Evolutionary conservation across 2,113 vertebrate species (phyloP), one percentile per base, ranked within the genome.

Genomic region (Catharus fuscescens): DNA sequence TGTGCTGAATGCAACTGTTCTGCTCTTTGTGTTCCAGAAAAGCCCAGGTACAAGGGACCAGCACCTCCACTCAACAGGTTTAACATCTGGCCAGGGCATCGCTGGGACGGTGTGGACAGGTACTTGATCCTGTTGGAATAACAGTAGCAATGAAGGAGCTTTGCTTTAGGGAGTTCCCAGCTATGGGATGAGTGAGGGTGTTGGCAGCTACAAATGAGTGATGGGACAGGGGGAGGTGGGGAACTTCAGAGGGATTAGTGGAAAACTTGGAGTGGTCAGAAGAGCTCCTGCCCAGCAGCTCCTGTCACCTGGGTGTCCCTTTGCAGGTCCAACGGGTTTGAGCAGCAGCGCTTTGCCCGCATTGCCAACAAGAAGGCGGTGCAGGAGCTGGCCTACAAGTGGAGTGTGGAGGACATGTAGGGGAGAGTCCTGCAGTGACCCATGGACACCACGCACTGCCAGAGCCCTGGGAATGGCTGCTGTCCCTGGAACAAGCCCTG

Each of bases 351-450:
- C 92, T 99, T 99, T 81, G 97, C 95, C 45, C 96, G 99, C 74
- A 97, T 99, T 0, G 97, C 99, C 40, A 98, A 99, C 95, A 99
- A 98, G 97, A 99, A 99, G 95, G 99, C 99, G 0, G 94, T 98
- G 12, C 98, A 99, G 95, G 99, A 99, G 80, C 97, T 98, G 4
- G 99, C 99, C 1, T 99, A 99, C 96, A 99, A 99, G 92, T 99
- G 99, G 99, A 99, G 99, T 2, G 99, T 99, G 14, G 99, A 99
- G 96, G 99, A 99, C 95, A 99, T 99, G 99, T 99, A 94, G 86
- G 6, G 2, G 1, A 38, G 90, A 40, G 54, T 10, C 12, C 40
- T 81, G 60, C 29, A 42, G 34, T 3, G 54, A 18, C 29, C 61
- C 78, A 45, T n/a, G 2, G 78, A 8, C 78, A 29, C 20, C 53